Percentiles rank a stretch among this genome's conserved stretches.
Conservation (phyloP, 2,888 invertebrate species). For the Caenorhabditis doughertyi region DNA sequence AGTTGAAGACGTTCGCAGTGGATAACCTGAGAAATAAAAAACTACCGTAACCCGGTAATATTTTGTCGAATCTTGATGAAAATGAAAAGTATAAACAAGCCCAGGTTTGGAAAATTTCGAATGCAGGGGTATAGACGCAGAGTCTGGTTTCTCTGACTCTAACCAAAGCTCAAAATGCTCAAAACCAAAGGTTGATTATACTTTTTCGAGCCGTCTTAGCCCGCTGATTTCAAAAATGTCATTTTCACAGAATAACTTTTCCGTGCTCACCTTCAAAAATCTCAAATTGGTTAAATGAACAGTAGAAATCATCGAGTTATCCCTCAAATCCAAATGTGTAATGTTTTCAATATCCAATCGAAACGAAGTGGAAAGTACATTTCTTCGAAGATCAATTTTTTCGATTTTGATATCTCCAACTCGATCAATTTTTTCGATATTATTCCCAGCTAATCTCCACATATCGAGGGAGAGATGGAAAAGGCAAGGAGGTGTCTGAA, state of each 20-base stretch:
- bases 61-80: neutral
- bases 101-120: too few relatives aligned
- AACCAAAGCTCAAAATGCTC: too few relatives aligned
- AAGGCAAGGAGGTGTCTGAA: constrained; percentile 44
- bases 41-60: neutral
- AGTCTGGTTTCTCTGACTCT: too few relatives aligned
- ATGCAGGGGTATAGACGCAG: too few relatives aligned
- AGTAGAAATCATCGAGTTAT: constrained; percentile 81
- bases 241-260: neutral
- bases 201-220: too few relatives aligned
- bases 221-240: neutral
- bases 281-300: constrained; percentile 83
- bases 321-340: constrained; percentile 83
- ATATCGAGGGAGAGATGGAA: constrained; percentile 18
- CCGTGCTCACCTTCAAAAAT: constrained; percentile 76
- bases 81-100: neutral
- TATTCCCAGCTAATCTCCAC: constrained; percentile 68
- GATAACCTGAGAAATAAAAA: constrained; percentile 84
- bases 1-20: constrained; percentile 84
- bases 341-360: constrained; percentile 64
- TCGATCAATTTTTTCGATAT: constrained; percentile 58
- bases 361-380: constrained; percentile 61
- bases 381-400: constrained; percentile 62
- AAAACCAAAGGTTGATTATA: too few relatives aligned
- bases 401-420: constrained; percentile 26